Evolutionary conservation across 2,888 invertebrate species (phyloP), one percentile per base, ranked within the genome.

Genomic region (Phragmatobia fuliginosa): DNA sequence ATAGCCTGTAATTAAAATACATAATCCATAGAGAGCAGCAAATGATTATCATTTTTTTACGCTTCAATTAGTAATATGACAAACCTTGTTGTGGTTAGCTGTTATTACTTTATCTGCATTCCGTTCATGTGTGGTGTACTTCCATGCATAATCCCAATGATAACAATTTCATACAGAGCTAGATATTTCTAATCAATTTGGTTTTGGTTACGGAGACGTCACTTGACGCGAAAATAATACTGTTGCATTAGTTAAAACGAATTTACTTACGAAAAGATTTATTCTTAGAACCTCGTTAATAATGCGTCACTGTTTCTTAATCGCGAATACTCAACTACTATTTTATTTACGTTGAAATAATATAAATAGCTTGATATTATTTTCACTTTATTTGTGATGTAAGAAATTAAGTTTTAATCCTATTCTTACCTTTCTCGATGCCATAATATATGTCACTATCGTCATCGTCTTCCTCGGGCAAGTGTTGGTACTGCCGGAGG

Each of bases 401-500:
- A 38, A 38, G 14, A 3, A 14, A 10, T 38, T 11, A 38, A 36
- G 8, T 38, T 38, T n/a, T n/a, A n/a, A n/a, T n/a, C 18, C 45
- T 45, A 45, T 45, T 6, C n/a, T 59, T 77, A 83, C 96, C 97
- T 86, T 96, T 96, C 83, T 97, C 97, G 72, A 96, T 96, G 0
- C 96, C 96, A 72, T 95, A 96, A 77, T 95, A 96, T 5, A 92
- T 87, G 77, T 96, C 95, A 70, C 94, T 95, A 45, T 95, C 95
- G 18, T 96, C 96, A 1, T 95, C 94, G 2, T 95, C 94, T 31
- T 96, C 96, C 49, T 95, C 95, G 0, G 97, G 97, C 88, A 97
- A 95, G 63, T 97, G 96, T 79, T 96, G 96, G 85, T 96, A 97
- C 76, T 96, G 95, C 28, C 96, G 95, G 68, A 96, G 97, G 88